Base-by-base conservation (phyloP, 2,797 vertebrate genomes). In the Staurois parvus region DNA sequence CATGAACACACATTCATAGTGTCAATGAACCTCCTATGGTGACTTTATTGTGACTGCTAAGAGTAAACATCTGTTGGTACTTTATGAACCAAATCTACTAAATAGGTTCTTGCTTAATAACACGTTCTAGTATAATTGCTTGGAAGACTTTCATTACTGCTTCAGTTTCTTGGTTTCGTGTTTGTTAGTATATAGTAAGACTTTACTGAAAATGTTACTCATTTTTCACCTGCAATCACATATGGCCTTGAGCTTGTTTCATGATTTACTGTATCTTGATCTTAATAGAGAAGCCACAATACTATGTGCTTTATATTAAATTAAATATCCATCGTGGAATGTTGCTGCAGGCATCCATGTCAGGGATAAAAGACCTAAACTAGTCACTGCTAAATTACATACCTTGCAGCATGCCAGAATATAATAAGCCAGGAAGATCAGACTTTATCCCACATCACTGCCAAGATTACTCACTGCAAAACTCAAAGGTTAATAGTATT, bases 221-320 rank as follows among this genome's bases (percentile, higher is more conserved):
- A 79, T 74, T 87, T 76, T 74, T 72, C 68, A 73, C 37, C 28
- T 75, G 29, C 62, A 76, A 69, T 40, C 29, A 64, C 69, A 83
- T 59, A 26, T 85, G 72, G 59, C 11, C 67, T 81, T 52, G 30
- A 85, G 79, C 68, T 83, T 15, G 17, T 1, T 87, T 45, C 72
- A 11, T 91, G 59, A 85, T 87, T 89, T 88, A 86, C n/a, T 83
- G 52, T 69, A 87, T 40, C n/a, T 4, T 76, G 56, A 12, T 86
- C 17, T 3, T 87, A 42, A 45, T 24, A 3, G 15, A 52, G 32
- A 79, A n/a, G 30, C 86, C 76, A 74, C 56, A 76, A 80, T 80
- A 84, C 52, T 82, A 79, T 75, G 83, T 2, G 29, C 73, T 48
- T 77, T 80, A 0, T 84, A 81, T 87, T 77, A 85, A 85, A 81